A percentile compares a stretch with the other conserved stretches of the same genome.
Conservation (phyloP, 2,797 vertebrate species). For the Sebastes matsubarae region DNA sequence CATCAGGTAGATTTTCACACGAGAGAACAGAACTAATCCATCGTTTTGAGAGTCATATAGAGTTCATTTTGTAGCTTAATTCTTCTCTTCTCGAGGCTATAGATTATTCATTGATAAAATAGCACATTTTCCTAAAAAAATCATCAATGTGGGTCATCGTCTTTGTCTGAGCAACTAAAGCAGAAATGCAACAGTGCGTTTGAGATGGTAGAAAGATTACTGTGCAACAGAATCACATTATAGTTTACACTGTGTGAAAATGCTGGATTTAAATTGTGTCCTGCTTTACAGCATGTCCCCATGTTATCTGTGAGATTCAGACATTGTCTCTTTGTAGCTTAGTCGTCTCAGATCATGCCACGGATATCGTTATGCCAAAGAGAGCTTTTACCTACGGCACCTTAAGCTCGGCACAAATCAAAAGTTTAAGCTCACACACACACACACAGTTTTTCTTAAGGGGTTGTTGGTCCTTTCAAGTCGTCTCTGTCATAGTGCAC, state of each 20-base stretch:
- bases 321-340: slow-evolving; percentile 16
- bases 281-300: neutral
- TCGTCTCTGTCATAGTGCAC: slow-evolving; percentile 32
- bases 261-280: neutral
- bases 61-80: neutral
- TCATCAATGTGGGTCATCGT: neutral
- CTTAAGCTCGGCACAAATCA: neutral
- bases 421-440: slow-evolving; percentile 1
- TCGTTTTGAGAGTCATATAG: neutral
- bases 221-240: neutral
- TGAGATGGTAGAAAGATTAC: neutral
- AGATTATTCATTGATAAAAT: slow-evolving; percentile 3
- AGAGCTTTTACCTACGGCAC: slow-evolving; percentile 10
- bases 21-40: neutral
- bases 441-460: slow-evolving; percentile 4
- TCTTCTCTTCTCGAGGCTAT: neutral
- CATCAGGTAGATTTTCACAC: neutral
- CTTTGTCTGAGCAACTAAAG: slow-evolving; percentile 1
- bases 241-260: neutral
- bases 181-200: neutral
- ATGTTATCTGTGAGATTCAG: slow-evolving; percentile 7
- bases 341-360: slow-evolving; percentile 12
- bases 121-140: neutral
- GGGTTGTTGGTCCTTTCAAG: neutral
- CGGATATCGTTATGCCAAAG: slow-evolving; percentile 27